Conservation (phyloP, 2,113 vertebrate genomes). For the rabbit (Oryctolagus cuniculus) region mOryCun1.1 NC_091443.1:114470001-114470500, state of each 20-base stretch:
- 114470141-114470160: conserved; percentile 30
- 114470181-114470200: neutral
- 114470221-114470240: conserved; percentile 96
- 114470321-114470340: conserved; percentile 5
- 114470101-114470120: neutral
- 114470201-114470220: neutral
- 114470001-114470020: too few relatives aligned
- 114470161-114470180: neutral
- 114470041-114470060: neutral
- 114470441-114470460: too few relatives aligned
- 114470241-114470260: conserved; percentile 89
- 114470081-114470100: neutral
- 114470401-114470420: too few relatives aligned
- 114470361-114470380: conserved; percentile 48
- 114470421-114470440: too few relatives aligned
- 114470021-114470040: too few relatives aligned
- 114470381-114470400: neutral
- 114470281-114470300: conserved; percentile 92
- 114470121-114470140: neutral
- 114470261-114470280: conserved; percentile 91
- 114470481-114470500: neutral
- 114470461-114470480: too few relatives aligned
- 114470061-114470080: neutral
- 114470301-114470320: conserved; percentile 45
- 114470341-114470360: conserved; percentile 47